These are phyloP conservation scores for Malthinus flaveolus DNA, from an alignment of 2,888 invertebrate species.

Conservation along the genomic window DNA sequence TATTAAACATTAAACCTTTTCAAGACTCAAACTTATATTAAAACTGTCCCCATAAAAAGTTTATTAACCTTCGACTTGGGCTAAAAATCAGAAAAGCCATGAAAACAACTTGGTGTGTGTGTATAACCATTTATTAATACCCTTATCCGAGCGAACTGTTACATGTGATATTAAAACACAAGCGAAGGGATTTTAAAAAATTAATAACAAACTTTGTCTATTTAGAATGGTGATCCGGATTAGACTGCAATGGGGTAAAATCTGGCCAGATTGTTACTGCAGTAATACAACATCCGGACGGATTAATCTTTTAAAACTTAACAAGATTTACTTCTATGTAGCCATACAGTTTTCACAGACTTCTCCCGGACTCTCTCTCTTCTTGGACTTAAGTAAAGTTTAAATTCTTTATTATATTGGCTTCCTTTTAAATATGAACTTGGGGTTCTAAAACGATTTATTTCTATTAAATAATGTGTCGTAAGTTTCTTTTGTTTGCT, in stretches of 20 bases:
- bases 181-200: conserved; percentile 28
- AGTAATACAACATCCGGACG: conserved; percentile 12
- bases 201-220: conserved; percentile 30
- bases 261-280: conserved; percentile 19
- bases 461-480: too few relatives aligned
- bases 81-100: conserved; percentile 27
- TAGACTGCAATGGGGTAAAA: conserved; percentile 17
- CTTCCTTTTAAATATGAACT: too few relatives aligned
- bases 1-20: conserved; percentile 24
- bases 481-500: too few relatives aligned
- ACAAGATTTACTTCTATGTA: conserved; percentile 22
- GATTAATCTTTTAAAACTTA: conserved; percentile 20
- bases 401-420: too few relatives aligned
- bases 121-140: conserved; percentile 10
- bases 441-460: too few relatives aligned
- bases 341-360: too few relatives aligned
- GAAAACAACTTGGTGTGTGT: conserved; percentile 14
- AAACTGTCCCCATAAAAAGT: conserved; percentile 31
- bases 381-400: too few relatives aligned
- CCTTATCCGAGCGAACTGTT: conserved; percentile 17
- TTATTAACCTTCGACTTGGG: conserved; percentile 28
- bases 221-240: conserved; percentile 27
- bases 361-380: too few relatives aligned
- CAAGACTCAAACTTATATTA: conserved; percentile 16
- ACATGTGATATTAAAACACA: conserved; percentile 23